Evolutionary conservation across 2,888 invertebrate species (phyloP), one percentile per base, ranked within the genome.

Genomic region (Spodoptera exigua): DNA sequence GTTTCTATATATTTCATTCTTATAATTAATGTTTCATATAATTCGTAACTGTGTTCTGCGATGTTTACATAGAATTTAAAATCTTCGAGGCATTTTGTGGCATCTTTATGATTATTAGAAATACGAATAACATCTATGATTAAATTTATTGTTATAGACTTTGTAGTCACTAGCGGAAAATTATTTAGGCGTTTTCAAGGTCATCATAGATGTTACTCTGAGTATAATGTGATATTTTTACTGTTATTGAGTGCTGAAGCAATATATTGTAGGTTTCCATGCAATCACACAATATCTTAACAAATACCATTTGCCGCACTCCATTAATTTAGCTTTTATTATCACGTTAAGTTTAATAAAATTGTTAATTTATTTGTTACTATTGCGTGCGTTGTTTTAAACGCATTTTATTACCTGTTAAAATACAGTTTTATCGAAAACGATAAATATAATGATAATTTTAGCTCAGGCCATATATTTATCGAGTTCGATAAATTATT

Each of bases 21-120:
- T 27, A 41, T 81, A 75, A 77, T 83, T 77, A 69, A 70, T 76
- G 12, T 1, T 47, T 70, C 78, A 64, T 77, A 78, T 76, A 80
- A 80, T 86, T 84, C 79, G 76, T 79, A 60, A 67, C 70, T 65
- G 72, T 59, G 73, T 76, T 68, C 70, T 70, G 53, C 55, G 62
- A 61, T 63, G 58, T 53, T 65, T 76, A 44, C 69, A 70, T 74
- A 46, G 47, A 55, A 66, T 60, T 70, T 62, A 62, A 59, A 61
- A 68, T 75, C 44, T 67, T 68, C 76, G 18, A 5, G 39, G 74
- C 70, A 74, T 84, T 83, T 85, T 88, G 87, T 85, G 88, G 85
- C 90, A 90, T 83, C 86, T 85, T 80, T 68, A 66, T 27, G 27
- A 41, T 70, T 56, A 64, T 68, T 47, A 39, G n/a, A 59, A 27